A percentile compares a stretch with the other conserved stretches of the same genome.
phyloP scores from a whole-genome alignment of 1,140 invertebrate species.

The Sycophila sp. region DNA sequence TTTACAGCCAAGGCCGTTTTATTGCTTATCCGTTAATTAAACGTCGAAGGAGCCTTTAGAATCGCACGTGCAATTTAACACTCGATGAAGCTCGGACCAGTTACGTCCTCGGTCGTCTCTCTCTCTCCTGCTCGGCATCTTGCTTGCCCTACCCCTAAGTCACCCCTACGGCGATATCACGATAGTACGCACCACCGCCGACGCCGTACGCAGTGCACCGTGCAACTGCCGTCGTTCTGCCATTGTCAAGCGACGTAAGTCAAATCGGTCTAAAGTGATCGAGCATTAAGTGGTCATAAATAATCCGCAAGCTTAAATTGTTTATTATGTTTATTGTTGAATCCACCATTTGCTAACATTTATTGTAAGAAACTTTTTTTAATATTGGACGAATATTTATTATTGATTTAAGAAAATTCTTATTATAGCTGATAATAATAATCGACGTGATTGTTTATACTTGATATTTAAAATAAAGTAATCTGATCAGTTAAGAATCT shows the following conservation, averaged over 20 bases:
- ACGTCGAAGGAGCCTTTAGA: conserved; percentile 36
- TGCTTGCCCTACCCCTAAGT: conserved; percentile 13
- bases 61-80: conserved; percentile 40
- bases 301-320: background rate
- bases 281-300: conserved; percentile 10
- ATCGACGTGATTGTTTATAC: no score
- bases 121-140: background rate
- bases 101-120: conserved; percentile 10
- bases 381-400: no score
- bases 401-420: no score
- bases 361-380: no score
- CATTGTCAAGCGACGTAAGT: conserved; percentile 29
- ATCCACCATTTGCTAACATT: no score
- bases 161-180: conserved; percentile 5
- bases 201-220: conserved; percentile 8
- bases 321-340: no score
- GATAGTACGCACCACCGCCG: conserved; percentile 14
- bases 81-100: conserved; percentile 36
- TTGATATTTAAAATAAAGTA: no score
- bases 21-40: conserved; percentile 42
- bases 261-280: conserved; percentile 19
- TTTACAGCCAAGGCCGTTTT: conserved; percentile 27
- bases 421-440: no score
- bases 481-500: no score
- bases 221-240: conserved; percentile 3